phyloP scores from a whole-genome alignment of 2,888 invertebrate species.

The Caenorhabditis sp. region DNA sequence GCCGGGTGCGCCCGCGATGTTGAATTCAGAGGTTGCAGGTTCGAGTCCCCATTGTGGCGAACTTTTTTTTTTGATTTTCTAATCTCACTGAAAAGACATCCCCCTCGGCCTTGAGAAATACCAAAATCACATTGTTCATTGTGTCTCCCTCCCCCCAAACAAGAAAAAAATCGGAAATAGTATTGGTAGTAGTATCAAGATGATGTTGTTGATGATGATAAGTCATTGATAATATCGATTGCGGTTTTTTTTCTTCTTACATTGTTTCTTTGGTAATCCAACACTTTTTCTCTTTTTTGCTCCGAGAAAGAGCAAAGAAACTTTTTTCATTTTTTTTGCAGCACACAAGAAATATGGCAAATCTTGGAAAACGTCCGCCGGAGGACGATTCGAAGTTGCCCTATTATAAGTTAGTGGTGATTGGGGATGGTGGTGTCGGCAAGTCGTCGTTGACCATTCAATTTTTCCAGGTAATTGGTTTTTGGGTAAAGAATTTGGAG shows the following conservation, averaged over 20 bases:
- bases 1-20: too few relatives aligned
- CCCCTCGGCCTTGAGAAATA: background rate
- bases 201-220: background rate
- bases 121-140: too few relatives aligned
- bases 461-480: constrained; percentile 80
- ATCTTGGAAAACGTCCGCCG: constrained; percentile 56
- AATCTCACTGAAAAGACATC: background rate
- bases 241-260: background rate
- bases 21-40: too few relatives aligned
- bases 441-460: constrained; percentile 96
- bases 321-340: background rate
- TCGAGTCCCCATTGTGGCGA: too few relatives aligned
- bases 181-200: background rate
- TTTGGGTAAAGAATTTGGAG: background rate
- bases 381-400: constrained; percentile 65
- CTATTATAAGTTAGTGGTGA: constrained; percentile 65
- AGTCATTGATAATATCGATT: background rate
- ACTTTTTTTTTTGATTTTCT: too few relatives aligned
- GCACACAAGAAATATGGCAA: constrained; percentile 18
- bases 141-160: too few relatives aligned
- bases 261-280: background rate
- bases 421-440: constrained; percentile 72
- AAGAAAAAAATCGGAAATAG: background rate
- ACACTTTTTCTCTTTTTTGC: background rate
- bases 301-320: background rate